Base-by-base conservation (phyloP, 2,888 invertebrate genomes). In the Toxonevra muliebris region DNA sequence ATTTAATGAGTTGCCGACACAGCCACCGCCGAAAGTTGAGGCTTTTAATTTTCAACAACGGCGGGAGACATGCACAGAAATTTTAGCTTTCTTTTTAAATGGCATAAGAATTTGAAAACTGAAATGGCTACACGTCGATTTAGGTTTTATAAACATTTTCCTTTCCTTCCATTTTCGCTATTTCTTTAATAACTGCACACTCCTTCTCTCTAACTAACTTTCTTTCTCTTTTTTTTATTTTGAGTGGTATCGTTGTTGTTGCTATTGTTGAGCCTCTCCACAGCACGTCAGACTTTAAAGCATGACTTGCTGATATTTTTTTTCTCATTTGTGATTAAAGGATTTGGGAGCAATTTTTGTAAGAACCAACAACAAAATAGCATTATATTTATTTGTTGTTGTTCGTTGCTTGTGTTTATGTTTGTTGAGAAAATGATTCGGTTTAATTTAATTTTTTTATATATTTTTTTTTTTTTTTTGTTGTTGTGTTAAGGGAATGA, bases 1-100 rank as follows among this genome's bases (percentile, higher is more conserved):
- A 17, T 61, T 54, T 66, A 66, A 66, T 66, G 54, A 61, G 43
- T 9, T n/a, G 19, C 13, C 17, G 13, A 15, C 54, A 20, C 43
- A 13, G 43, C 15, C 17, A 19, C 13, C 30, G n/a, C 42, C 30
- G 15, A 45, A 54, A 42, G 12, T 48, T 20, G 13, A 42, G 12
- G n/a, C 45, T 40, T n/a, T 11, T 13, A 40, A n/a, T 57, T 8
- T 61, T 48, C 1, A 41, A 30, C 30, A 30, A 7, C 7, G 7
- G 30, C 30, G 30, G 30, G 30, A 30, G 30, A 30, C 30, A 30
- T 30, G 7, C 30, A 30, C 30, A 30, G 3, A 30, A 2, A 30
- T 30, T 30, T 30, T 30, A 30, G 30, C 15, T 48, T 48, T 48
- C 48, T 10, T 4, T 48, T 48, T 10, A 13, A 10, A 48, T 1